Evolutionary conservation across 2,888 invertebrate species (phyloP).

Genomic region (Nomada hirtipes): DNA sequence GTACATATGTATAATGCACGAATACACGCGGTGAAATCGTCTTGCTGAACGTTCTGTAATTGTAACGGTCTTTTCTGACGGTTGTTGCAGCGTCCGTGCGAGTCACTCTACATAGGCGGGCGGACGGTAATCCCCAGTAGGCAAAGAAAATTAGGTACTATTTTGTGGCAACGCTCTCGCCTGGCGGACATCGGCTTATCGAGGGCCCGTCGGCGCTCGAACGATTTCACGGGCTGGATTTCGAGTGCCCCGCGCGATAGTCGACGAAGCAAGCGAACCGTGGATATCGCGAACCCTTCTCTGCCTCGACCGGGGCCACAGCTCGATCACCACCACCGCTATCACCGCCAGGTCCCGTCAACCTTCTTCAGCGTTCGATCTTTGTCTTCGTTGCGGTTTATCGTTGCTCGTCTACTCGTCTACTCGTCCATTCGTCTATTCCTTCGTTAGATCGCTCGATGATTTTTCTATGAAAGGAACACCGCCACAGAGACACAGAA

Average conservation of each 20-base stretch:
- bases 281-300: neutral
- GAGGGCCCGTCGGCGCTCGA: slow-evolving; percentile 22
- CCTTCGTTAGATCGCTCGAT: no score
- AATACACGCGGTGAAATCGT: slow-evolving; percentile 66
- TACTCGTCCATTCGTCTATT: no score
- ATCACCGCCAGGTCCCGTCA: neutral
- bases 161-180: slow-evolving; percentile 71
- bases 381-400: no score
- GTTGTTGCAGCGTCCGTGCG: slow-evolving; percentile 96
- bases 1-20: slow-evolving; percentile 66
- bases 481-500: no score
- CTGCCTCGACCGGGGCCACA: neutral
- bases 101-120: slow-evolving; percentile 95
- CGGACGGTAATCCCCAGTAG: slow-evolving; percentile 83
- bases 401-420: no score
- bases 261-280: neutral
- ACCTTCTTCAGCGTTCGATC: neutral
- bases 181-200: slow-evolving; percentile 60
- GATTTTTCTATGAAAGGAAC: no score
- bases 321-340: neutral
- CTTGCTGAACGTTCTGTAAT: slow-evolving; percentile 67
- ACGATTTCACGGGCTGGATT: neutral
- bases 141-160: slow-evolving; percentile 83
- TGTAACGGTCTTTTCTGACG: slow-evolving; percentile 82
- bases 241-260: neutral